Percentiles rank a stretch among this genome's conserved stretches.
phyloP scores from a whole-genome alignment of 2,888 invertebrate genomes.

The Arctia plantaginis region DNA sequence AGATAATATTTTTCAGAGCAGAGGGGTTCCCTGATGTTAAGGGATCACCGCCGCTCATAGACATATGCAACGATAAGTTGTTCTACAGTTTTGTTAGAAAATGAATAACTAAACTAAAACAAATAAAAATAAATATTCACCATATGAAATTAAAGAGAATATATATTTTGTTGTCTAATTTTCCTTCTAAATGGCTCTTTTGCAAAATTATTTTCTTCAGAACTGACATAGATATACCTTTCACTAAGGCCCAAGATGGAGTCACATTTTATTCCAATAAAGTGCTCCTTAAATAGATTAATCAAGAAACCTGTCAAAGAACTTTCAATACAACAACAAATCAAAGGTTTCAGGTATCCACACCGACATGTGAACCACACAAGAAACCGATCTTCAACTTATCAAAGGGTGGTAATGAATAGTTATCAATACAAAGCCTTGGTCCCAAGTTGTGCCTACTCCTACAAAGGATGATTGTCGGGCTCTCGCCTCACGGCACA shows the following conservation, averaged over 20 bases:
- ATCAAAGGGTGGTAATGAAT: conserved; percentile 54
- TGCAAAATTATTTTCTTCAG: background rate
- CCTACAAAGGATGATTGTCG: conserved; percentile 48
- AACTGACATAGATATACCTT: background rate
- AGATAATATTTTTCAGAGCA: no score
- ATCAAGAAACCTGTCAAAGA: conserved; percentile 11
- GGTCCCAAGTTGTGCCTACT: conserved; percentile 44
- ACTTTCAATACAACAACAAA: conserved; percentile 13
- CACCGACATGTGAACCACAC: conserved; percentile 19
- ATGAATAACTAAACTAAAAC: no score
- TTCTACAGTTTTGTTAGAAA: no score
- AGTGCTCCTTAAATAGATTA: no score
- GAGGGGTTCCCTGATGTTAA: no score
- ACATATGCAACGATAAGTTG: no score
- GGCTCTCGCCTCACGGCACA: conserved; percentile 31
- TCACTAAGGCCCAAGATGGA: no score
- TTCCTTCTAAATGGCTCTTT: background rate
- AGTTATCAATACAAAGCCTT: conserved; percentile 40
- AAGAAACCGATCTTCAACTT: conserved; percentile 51
- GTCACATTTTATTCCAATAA: no score
- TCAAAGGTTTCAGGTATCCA: conserved; percentile 14
- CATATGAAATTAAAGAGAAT: no score
- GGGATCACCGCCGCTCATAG: no score
- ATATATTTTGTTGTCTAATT: background rate
- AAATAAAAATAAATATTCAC: no score